Base-by-base conservation (phyloP, 2,797 vertebrate genomes). In the Catamblyrhynchus diadema region DNA sequence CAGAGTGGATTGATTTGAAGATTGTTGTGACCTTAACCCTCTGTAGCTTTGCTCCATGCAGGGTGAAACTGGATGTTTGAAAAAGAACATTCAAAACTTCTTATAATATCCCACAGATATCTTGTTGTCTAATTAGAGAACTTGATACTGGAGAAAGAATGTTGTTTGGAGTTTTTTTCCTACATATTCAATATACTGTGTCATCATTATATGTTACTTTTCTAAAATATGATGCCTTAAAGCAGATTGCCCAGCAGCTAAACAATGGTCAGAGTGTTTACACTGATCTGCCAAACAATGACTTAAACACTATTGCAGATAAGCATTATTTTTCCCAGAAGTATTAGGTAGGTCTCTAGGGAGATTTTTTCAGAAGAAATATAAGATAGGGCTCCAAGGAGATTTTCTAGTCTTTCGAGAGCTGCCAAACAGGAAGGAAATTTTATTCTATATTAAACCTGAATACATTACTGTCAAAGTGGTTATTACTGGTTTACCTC, bases 391-490 rank as follows among this genome's bases (percentile, higher is more conserved):
- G 32, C 56, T 91, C n/a, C 21, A 45, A 74, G 61, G 45, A 86
- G 22, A 60, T 79, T 75, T 93, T 94, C 47, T 75, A 35, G n/a
- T 85, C 81, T 91, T 87, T 74, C 10, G 54, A 75, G 32, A 83
- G 37, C 54, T 92, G 75, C 62, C 33, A 59, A 92, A 88, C 41
- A 88, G 75, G 65, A 95, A 91, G 71, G 47, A 87, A 82, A 51
- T 87, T 87, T 81, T 59, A 35, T 94, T 93, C 86, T 94, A 61
- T 95, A 91, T 89, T 89, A 91, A 94, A 92, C 80, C 37, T 83
- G 47, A 93, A 92, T 93, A 82, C 61, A 78, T 94, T 85, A 85
- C 84, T 95, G 92, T 92, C 91, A 90, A 86, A 88, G 65, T 39
- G 56, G 67, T 77, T 95, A 84, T 92, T 94, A 80, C 39, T 93